These are phyloP conservation scores for Tipula helvola DNA, from an alignment of 2,888 invertebrate species.

Conservation along the genomic window DNA sequence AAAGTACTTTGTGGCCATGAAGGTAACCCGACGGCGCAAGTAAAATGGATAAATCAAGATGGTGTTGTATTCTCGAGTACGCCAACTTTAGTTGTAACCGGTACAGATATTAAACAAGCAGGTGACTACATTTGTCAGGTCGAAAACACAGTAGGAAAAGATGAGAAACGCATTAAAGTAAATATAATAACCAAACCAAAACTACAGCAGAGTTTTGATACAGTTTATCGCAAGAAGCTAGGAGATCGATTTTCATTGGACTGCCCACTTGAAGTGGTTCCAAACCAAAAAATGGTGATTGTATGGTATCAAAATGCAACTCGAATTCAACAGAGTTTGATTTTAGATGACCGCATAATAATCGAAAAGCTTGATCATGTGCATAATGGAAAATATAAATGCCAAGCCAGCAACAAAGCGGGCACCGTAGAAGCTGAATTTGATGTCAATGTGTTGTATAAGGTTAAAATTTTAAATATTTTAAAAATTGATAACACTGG, in stretches of 20 bases:
- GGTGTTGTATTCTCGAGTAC: neutral
- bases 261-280: neutral
- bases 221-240: neutral
- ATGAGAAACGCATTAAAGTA: neutral
- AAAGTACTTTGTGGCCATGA: neutral
- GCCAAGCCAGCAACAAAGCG: neutral
- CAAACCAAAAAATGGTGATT: neutral
- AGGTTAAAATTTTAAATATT: neutral
- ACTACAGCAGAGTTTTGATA: neutral
- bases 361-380: neutral
- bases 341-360: neutral
- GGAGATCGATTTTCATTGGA: neutral
- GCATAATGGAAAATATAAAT: neutral
- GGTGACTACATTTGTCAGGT: neutral
- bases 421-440: neutral
- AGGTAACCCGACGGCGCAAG: neutral
- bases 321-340: neutral
- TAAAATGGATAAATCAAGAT: neutral
- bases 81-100: neutral
- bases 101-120: neutral
- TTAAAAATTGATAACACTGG: neutral
- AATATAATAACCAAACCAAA: neutral
- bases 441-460: neutral
- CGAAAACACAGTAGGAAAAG: neutral
- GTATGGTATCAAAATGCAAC: neutral